These are phyloP conservation scores for Catagonus wagneri DNA, from an alignment of 2,113 vertebrate genomes.

Conservation along the genomic window DNA sequence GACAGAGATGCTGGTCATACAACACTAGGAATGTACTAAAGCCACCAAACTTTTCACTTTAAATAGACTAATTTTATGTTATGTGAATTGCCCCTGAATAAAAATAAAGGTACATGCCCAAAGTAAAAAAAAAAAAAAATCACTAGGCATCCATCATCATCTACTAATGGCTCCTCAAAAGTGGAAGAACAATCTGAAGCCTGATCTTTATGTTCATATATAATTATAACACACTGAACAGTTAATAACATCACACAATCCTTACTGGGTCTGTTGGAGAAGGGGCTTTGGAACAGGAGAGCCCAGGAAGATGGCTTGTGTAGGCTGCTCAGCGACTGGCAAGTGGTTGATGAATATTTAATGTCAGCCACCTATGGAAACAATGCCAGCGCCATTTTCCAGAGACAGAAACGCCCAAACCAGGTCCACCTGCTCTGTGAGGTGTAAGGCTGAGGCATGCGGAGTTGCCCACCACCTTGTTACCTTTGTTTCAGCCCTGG, in stretches of 20 bases:
- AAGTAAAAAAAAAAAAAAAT: conserved; percentile 9
- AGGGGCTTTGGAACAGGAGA: background rate
- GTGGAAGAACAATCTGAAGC: background rate
- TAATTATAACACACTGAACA: background rate
- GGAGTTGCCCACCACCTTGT: background rate
- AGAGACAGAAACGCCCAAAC: background rate
- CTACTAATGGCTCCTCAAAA: background rate
- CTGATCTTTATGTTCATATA: background rate
- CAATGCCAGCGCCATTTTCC: background rate
- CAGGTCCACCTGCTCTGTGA: background rate
- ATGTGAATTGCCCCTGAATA: background rate
- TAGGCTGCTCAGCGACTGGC: background rate
- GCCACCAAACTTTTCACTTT: background rate
- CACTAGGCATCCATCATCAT: background rate
- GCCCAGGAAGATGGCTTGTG: background rate
- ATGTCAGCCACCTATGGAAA: background rate
- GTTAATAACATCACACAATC: background rate
- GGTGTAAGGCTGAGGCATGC: background rate
- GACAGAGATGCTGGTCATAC: background rate
- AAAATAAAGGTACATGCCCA: background rate
- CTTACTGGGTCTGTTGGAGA: background rate
- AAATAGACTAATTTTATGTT: background rate
- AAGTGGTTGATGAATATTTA: background rate
- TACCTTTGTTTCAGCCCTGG: background rate
- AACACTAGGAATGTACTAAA: background rate